A percentile compares a stretch with the other conserved stretches of the same genome.
phyloP scores from a whole-genome alignment of 2,888 invertebrate species.

The Iselma pallidipennis region DNA sequence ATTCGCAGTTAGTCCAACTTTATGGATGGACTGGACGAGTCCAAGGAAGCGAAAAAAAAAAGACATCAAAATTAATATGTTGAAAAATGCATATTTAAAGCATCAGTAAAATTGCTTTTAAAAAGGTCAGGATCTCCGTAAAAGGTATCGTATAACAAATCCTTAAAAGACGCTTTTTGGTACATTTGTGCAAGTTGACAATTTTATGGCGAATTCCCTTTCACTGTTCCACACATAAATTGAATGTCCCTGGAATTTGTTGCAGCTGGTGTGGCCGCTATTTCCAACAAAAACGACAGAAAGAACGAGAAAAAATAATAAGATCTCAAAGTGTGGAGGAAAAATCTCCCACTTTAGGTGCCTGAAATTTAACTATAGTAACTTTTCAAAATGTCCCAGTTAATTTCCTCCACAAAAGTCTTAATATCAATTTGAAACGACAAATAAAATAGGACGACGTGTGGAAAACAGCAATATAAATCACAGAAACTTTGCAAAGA shows the following conservation, averaged over 20 bases:
- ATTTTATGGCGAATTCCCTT: constrained; percentile 33
- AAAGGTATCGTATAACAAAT: constrained; percentile 25
- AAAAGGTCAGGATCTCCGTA: background rate
- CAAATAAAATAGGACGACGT: background rate
- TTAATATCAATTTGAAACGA: background rate
- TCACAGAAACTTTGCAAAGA: background rate
- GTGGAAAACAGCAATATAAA: background rate
- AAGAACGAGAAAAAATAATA: background rate
- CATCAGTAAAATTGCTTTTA: background rate
- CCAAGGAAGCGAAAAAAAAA: constrained; percentile 10
- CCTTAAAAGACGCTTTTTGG: constrained; percentile 27
- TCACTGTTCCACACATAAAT: constrained; percentile 25
- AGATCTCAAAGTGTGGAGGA: too few relatives aligned
- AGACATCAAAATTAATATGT: constrained; percentile 1
- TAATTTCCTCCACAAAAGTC: background rate
- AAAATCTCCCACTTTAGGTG: too few relatives aligned
- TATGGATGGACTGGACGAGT: background rate
- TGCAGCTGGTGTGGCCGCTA: constrained; percentile 22
- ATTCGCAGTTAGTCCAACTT: constrained; percentile 8
- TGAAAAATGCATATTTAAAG: constrained; percentile 2
- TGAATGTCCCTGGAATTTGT: constrained; percentile 17
- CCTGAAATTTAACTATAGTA: too few relatives aligned
- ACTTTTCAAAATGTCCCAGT: too few relatives aligned
- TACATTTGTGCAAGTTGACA: constrained; percentile 34
- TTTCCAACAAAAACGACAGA: background rate